Percentiles rank a stretch among this genome's conserved stretches.
Evolutionary conservation across 2,113 vertebrate genomes (phyloP).

Genomic region (Malaclemys terrapin): DNA sequence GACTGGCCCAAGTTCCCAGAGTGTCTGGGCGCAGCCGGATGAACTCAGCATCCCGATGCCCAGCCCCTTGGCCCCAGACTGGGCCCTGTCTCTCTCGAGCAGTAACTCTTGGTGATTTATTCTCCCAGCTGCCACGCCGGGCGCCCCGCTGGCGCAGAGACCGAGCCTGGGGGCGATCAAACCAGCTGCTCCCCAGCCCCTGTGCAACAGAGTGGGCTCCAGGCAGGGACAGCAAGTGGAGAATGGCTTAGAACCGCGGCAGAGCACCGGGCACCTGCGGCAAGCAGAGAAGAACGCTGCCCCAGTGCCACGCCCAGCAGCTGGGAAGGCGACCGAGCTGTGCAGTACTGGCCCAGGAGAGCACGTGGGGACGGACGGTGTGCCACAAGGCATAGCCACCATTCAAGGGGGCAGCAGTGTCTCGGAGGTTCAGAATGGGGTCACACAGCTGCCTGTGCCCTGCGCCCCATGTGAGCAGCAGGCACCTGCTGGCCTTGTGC

Average conservation of each 20-base stretch:
- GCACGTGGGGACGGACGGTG: neutral
- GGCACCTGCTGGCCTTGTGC: neutral
- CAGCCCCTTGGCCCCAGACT: neutral
- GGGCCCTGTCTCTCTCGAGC: neutral
- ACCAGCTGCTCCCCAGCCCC: neutral
- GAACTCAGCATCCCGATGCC: neutral
- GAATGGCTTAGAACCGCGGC: neutral
- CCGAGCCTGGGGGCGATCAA: neutral
- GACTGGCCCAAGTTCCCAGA: neutral
- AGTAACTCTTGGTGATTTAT: neutral
- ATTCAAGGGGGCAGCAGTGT: neutral
- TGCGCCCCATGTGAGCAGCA: neutral
- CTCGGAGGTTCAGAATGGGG: neutral
- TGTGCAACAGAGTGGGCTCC: neutral
- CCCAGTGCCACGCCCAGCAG: neutral
- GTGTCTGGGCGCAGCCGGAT: neutral
- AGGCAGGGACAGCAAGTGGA: neutral
- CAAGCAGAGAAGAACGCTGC: neutral
- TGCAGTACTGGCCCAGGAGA: neutral
- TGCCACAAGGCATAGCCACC: neutral
- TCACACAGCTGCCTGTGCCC: no score
- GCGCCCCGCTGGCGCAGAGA: neutral
- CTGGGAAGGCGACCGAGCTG: neutral
- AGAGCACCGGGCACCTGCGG: neutral
- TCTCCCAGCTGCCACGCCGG: neutral